A percentile compares a stretch with the other conserved stretches of the same genome.
phyloP scores from a whole-genome alignment of 2,113 vertebrate genomes.

The Loxodonta africana region DNA sequence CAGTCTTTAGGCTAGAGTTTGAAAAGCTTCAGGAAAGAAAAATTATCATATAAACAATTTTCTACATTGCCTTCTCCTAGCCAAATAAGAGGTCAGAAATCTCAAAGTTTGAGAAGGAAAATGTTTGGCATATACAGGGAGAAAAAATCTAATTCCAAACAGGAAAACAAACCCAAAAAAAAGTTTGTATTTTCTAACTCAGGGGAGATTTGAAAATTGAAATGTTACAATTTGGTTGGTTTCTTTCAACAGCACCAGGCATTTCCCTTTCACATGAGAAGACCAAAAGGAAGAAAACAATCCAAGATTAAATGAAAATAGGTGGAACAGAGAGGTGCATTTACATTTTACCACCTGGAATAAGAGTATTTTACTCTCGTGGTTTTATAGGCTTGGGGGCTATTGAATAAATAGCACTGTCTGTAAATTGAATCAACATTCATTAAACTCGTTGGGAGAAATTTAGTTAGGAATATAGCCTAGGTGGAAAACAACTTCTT shows the following conservation, averaged over 20 bases:
- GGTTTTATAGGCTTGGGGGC: conserved; percentile 68
- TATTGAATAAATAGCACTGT: conserved; percentile 75
- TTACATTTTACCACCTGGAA: conserved; percentile 72
- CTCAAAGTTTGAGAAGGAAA: neutral
- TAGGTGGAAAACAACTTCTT: conserved; percentile 73
- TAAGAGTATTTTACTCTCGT: conserved; percentile 61
- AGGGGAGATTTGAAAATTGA: conserved; percentile 42
- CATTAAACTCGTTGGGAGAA: conserved; percentile 77
- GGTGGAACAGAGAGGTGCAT: conserved; percentile 27
- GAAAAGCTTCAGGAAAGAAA: conserved; percentile 35
- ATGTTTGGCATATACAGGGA: neutral
- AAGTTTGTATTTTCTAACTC: conserved; percentile 65
- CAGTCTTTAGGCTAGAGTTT: neutral
- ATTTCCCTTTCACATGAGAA: conserved; percentile 57
- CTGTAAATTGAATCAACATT: conserved; percentile 81
- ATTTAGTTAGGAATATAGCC: conserved; percentile 71
- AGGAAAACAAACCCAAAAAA: conserved; percentile 36
- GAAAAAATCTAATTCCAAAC: neutral
- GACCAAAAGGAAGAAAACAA: conserved; percentile 62
- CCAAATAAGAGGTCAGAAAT: conserved; percentile 34
- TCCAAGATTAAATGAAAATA: conserved; percentile 72
- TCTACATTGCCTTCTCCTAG: conserved; percentile 33
- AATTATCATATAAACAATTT: conserved; percentile 12
- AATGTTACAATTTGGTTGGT: conserved; percentile 38
- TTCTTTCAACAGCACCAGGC: neutral